phyloP scores from a whole-genome alignment of 2,113 vertebrate genomes.

The Tapirus terrestris region DNA sequence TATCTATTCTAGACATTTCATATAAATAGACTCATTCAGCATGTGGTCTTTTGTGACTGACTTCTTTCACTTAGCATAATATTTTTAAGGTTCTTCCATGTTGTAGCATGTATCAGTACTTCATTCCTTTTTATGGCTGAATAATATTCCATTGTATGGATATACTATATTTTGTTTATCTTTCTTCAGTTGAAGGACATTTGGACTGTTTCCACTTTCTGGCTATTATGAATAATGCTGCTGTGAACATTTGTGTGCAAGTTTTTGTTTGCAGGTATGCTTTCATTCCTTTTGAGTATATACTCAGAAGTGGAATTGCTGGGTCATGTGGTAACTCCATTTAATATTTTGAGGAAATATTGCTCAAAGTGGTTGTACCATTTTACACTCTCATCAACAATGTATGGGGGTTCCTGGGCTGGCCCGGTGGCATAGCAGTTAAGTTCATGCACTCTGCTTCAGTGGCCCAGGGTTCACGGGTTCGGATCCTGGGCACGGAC shows the following conservation, averaged over 20 bases:
- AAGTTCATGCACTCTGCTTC: no score
- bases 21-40: not conserved
- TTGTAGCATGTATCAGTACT: not conserved
- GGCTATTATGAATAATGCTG: not conserved
- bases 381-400: not conserved
- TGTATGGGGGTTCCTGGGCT: no score
- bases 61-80: not conserved
- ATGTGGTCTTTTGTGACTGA: not conserved
- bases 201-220: not conserved
- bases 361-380: not conserved
- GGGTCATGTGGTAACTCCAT: not conserved
- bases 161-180: not conserved
- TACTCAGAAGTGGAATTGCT: not conserved
- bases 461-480: no score
- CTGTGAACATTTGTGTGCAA: not conserved
- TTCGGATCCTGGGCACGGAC: no score
- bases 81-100: not conserved
- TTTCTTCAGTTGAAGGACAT: not conserved
- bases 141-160: not conserved
- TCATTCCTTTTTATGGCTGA: not conserved
- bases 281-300: conserved; percentile 32
- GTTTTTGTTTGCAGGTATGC: not conserved
- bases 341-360: not conserved
- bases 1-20: not conserved
- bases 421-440: no score